phyloP scores from a whole-genome alignment of 2,113 vertebrate genomes.

The Alligator mississippiensis region DNA sequence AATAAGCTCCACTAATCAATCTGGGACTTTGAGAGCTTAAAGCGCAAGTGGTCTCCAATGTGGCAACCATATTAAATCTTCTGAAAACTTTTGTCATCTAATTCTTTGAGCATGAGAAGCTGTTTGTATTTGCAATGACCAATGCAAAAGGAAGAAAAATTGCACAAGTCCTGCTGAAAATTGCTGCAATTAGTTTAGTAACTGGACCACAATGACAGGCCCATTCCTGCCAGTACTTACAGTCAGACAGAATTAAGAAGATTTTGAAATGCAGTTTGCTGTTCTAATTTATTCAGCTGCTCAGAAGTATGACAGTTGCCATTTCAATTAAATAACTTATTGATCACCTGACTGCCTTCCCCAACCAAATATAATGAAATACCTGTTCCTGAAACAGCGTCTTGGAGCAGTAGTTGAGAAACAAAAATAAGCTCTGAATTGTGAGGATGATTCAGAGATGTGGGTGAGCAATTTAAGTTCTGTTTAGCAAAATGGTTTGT shows the following conservation, averaged over 20 bases:
- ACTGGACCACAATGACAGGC: constrained; percentile 34
- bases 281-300: constrained; percentile 49
- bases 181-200: constrained; percentile 63
- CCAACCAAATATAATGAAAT: neutral
- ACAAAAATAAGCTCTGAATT: constrained; percentile 29
- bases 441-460: constrained; percentile 48
- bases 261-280: constrained; percentile 56
- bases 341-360: neutral
- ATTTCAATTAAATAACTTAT: constrained; percentile 15
- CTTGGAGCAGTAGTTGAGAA: neutral
- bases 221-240: neutral
- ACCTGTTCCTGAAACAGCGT: neutral
- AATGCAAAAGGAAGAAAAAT: constrained; percentile 27
- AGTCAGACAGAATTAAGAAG: neutral
- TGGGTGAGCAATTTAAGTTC: constrained; percentile 32
- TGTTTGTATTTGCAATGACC: constrained; percentile 11
- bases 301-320: constrained; percentile 23
- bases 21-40: constrained; percentile 4
- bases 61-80: neutral
- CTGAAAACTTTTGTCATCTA: constrained; percentile 17
- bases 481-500: constrained; percentile 36
- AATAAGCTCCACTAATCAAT: constrained; percentile 20
- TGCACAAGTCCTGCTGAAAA: constrained; percentile 29
- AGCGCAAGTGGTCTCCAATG: neutral
- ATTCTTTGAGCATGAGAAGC: constrained; percentile 32